Evolutionary conservation across 2,888 invertebrate species (phyloP), one percentile per base, ranked within the genome.

Genomic region (Pollenia angustigena): DNA sequence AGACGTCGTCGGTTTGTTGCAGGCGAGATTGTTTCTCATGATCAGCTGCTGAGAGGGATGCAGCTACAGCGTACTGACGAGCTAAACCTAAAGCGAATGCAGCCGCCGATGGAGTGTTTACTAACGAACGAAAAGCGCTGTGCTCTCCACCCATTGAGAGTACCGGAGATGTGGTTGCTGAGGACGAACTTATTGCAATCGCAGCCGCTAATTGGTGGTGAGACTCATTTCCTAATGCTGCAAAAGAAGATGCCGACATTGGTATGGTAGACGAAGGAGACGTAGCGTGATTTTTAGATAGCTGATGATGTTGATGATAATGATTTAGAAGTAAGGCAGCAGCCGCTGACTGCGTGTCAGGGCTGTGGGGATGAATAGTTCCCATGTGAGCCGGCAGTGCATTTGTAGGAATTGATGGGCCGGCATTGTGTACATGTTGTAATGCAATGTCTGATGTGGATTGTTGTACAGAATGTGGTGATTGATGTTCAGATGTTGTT

Each of bases 101-200:
- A 52, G 95, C 95, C 8, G 95, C 95, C 3, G 96, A 95, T 88
- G 95, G 95, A 12, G 95, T 94, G 89, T 95, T 95, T 75, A 96
- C 95, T 89, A 97, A 94, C 32, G 97, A 96, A 90, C 97, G 96
- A 93, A 97, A 97, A 52, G 97, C 97, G 94, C 97, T 97, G 94
- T 97, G 96, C 94, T 97, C 97, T 93, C 97, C 97, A 92, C 97
- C 97, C 97, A 97, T 97, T 90, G 94, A 94, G 90, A 94, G 94
- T 90, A 93, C 91, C 88, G 91, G 90, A 88, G 92, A 90, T 90
- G 90, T 90, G 90, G 91, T 90, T 89, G 88, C 90, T 88, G 90
- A 90, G 88, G 91, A 89, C 74, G 88, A 89, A 85, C 64, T 89
- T 86, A 85, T 89, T 56, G 89, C 80, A 85, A 91, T 50, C 88